Conservation (phyloP, 2,888 invertebrate genomes). For the Gastracanthus pulcherrimus region DNA sequence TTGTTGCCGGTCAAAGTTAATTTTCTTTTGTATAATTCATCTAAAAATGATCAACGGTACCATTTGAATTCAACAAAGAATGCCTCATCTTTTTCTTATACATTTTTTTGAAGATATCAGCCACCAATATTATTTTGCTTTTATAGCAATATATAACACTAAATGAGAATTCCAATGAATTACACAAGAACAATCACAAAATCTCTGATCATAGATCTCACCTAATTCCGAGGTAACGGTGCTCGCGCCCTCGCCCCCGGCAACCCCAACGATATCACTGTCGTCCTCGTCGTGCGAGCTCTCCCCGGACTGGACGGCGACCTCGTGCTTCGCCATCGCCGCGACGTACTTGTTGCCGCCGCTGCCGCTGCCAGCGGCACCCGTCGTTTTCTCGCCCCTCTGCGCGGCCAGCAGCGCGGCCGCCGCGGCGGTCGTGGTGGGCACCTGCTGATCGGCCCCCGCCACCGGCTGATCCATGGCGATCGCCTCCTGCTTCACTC, state of each 20-base stretch:
- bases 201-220: too few species aligned
- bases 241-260: conserved; percentile 70
- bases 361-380: conserved; percentile 14
- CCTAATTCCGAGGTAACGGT: conserved; percentile 78
- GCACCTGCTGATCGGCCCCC: conserved; percentile 68
- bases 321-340: conserved; percentile 55
- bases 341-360: conserved; percentile 60
- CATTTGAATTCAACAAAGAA: not conserved
- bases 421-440: conserved; percentile 59
- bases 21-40: too few species aligned
- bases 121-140: not conserved
- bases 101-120: not conserved
- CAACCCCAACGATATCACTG: conserved; percentile 72
- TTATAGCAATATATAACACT: not conserved
- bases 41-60: too few species aligned
- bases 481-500: conserved; percentile 71
- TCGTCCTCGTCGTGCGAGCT: conserved; percentile 75
- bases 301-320: conserved; percentile 70
- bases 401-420: conserved; percentile 22
- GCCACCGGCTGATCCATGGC: conserved; percentile 64
- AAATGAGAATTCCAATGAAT: too few species aligned
- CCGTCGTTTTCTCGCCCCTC: conserved; percentile 22
- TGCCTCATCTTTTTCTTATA: not conserved
- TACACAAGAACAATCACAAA: too few species aligned
- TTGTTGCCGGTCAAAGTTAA: too few species aligned